A percentile compares a stretch with the other conserved stretches of the same genome.
phyloP scores from a whole-genome alignment of 1,140 invertebrate genomes.

The Dendrolimus kikuchii region DNA sequence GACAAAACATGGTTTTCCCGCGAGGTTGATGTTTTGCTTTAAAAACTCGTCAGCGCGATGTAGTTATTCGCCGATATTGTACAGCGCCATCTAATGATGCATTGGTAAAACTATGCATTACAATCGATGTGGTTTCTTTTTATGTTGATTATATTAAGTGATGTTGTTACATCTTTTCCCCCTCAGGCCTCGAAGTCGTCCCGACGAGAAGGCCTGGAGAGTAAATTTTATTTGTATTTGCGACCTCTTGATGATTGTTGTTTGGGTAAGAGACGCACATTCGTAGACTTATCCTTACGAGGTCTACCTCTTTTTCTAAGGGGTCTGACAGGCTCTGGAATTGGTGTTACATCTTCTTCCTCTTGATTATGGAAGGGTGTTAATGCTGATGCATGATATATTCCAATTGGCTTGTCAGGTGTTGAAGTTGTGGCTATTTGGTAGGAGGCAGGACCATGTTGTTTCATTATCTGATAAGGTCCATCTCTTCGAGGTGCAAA shows the following conservation, averaged over 20 bases:
- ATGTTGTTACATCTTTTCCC: constrained; percentile 7
- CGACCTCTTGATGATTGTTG: background rate
- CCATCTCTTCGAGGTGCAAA: constrained; percentile 33
- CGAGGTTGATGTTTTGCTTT: too few species aligned
- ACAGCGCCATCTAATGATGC: too few species aligned
- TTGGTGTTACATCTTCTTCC: too few species aligned
- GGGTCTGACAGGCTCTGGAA: constrained; percentile 1
- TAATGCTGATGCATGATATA: constrained; percentile 3
- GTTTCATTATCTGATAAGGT: background rate
- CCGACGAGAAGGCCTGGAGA: constrained; percentile 4
- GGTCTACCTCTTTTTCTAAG: constrained; percentile 6
- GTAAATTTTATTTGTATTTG: background rate
- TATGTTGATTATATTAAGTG: background rate
- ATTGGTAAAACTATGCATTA: too few species aligned
- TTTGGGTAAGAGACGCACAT: too few species aligned
- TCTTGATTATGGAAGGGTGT: background rate
- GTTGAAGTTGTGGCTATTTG: background rate
- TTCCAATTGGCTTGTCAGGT: background rate
- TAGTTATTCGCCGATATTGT: too few species aligned
- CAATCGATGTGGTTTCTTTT: too few species aligned
- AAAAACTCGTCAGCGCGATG: too few species aligned
- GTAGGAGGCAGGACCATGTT: constrained; percentile 2
- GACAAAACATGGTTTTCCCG: too few species aligned
- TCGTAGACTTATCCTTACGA: background rate
- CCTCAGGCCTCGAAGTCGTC: constrained; percentile 8